Evolutionary conservation across 2,888 invertebrate species (phyloP).

Genomic region (Arrhopalites spinosus): DNA sequence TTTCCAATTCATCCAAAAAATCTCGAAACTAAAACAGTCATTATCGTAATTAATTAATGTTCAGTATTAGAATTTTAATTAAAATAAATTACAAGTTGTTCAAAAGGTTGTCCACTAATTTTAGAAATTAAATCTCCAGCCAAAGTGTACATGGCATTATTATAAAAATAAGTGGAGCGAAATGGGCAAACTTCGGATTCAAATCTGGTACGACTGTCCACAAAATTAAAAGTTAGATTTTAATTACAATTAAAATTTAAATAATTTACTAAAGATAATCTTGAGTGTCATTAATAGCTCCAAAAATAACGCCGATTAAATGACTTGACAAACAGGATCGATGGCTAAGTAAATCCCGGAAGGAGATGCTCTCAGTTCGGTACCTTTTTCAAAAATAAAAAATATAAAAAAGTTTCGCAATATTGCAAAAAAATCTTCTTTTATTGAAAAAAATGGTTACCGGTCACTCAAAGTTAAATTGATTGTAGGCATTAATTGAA

Average conservation of each 20-base stretch:
- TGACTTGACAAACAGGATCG: not conserved
- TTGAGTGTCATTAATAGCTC: not conserved
- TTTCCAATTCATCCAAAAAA: no score
- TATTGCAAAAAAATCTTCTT: no score
- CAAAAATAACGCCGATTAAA: not conserved
- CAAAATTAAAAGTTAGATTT: no score
- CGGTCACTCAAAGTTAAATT: not conserved
- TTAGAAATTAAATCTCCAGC: not conserved
- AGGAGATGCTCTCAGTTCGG: not conserved
- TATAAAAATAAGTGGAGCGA: not conserved
- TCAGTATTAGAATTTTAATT: no score
- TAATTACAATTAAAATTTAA: no score
- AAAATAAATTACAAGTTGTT: not conserved
- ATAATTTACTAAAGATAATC: not conserved
- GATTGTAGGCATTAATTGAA: not conserved
- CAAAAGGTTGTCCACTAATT: not conserved
- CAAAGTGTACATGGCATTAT: constrained; percentile 1
- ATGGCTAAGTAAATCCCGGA: not conserved
- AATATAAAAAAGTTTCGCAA: not conserved
- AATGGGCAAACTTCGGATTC: not conserved
- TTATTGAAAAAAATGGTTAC: no score
- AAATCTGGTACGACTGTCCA: not conserved
- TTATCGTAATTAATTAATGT: no score
- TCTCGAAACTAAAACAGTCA: no score
- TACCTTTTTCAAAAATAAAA: no score